phyloP scores from a whole-genome alignment of 2,113 vertebrate species.

The Sander vitreus region DNA sequence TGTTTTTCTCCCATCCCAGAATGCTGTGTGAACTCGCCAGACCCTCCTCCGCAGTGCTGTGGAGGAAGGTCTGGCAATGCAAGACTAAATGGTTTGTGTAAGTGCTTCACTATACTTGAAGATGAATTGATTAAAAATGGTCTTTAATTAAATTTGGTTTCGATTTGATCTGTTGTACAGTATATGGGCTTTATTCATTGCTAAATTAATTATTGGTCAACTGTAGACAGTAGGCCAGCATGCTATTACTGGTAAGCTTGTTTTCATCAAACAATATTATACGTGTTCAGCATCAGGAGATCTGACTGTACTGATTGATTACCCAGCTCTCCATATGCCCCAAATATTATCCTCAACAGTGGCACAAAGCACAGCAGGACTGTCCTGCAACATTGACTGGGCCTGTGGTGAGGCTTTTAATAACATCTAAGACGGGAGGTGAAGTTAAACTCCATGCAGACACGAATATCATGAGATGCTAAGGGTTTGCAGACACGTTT shows the following conservation, averaged over 20 bases:
- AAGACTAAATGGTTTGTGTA: not conserved
- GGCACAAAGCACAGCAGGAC: slow-evolving; percentile 47
- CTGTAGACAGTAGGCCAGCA: not conserved
- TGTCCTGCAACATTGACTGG: slow-evolving; percentile 46
- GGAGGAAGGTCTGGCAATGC: too few relatives aligned
- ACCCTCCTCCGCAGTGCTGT: too few relatives aligned
- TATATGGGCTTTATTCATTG: not conserved
- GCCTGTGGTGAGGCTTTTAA: slow-evolving; percentile 52
- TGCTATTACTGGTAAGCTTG: not conserved
- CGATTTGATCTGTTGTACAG: not conserved
- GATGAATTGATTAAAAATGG: not conserved
- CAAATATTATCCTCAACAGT: slow-evolving; percentile 27
- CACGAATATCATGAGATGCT: slow-evolving; percentile 7
- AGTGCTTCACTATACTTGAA: not conserved
- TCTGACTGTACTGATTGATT: slow-evolving; percentile 31
- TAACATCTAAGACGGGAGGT: slow-evolving; percentile 14
- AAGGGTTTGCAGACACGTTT: not conserved
- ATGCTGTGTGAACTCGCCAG: too few relatives aligned
- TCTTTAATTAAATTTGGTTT: not conserved
- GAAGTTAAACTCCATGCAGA: slow-evolving; percentile 13
- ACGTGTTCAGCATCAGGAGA: slow-evolving; percentile 23
- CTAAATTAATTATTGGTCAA: not conserved
- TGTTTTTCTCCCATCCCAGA: too few relatives aligned
- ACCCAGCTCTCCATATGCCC: slow-evolving; percentile 13
- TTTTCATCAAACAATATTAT: slow-evolving; percentile 19